Evolutionary conservation across 2,113 vertebrate genomes (phyloP).

Genomic region (Vicugna pacos): DNA sequence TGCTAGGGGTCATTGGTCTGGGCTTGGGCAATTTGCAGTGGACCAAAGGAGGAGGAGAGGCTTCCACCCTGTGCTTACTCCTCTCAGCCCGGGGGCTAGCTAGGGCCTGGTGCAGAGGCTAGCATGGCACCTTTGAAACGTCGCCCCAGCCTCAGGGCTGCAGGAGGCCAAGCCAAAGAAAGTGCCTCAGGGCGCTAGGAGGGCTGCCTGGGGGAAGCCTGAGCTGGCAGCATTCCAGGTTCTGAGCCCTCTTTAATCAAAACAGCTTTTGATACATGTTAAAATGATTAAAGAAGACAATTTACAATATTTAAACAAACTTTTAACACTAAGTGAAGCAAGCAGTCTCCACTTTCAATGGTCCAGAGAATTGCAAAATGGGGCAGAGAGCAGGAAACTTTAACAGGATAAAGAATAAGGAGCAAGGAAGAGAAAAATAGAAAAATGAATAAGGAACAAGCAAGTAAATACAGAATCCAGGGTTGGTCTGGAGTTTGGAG

Average conservation of each 20-base stretch:
- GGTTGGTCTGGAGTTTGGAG: not conserved
- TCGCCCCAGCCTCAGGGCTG: not conserved
- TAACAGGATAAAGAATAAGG: not conserved
- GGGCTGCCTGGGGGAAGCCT: too few relatives aligned
- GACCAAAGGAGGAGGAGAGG: not conserved
- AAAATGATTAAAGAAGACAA: not conserved
- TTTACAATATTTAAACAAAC: not conserved
- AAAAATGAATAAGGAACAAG: not conserved
- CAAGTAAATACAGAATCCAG: not conserved
- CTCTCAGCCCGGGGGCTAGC: rapidly evolving
- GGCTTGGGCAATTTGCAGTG: not conserved
- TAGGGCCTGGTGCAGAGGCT: not conserved
- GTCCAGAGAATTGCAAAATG: not conserved
- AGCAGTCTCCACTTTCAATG: not conserved
- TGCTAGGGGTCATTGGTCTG: not conserved
- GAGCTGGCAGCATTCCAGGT: not conserved
- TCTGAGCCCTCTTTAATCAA: not conserved
- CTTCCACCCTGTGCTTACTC: not conserved
- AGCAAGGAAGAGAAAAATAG: not conserved
- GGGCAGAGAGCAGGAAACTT: not conserved
- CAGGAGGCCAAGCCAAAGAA: not conserved
- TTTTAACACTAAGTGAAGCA: not conserved
- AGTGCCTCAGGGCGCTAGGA: rapidly evolving
- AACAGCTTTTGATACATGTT: not conserved
- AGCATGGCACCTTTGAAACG: not conserved